Conservation (phyloP, 2,888 invertebrate genomes). For the Noctua comes region DNA sequence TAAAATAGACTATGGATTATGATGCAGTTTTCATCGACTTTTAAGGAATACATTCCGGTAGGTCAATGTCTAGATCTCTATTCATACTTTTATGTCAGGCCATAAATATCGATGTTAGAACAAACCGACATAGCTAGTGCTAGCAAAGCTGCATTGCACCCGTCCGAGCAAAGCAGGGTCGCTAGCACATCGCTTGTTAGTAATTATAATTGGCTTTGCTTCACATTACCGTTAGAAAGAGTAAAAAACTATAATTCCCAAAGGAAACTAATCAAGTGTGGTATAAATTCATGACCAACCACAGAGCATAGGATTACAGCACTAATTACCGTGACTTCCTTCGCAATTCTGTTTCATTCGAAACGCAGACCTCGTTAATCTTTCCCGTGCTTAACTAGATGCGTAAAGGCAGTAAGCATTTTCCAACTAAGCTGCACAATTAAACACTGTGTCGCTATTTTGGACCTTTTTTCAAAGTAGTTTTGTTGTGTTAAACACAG, state of each 20-base stretch:
- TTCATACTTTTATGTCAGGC: not conserved
- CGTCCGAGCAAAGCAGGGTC: not conserved
- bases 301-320: conserved; percentile 72
- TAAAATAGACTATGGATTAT: not conserved
- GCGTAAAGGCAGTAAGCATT: conserved; percentile 65
- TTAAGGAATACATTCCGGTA: not conserved
- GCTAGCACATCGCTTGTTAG: not conserved
- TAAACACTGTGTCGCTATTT: conserved; percentile 58
- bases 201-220: conserved; percentile 15
- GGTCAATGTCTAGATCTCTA: not conserved
- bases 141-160: not conserved
- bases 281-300: conserved; percentile 72
- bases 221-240: conserved; percentile 6
- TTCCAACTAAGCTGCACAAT: conserved; percentile 68
- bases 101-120: not conserved
- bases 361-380: conserved; percentile 78
- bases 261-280: conserved; percentile 70
- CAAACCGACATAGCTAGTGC: not conserved
- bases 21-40: not conserved
- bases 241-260: conserved; percentile 43
- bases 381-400: conserved; percentile 74
- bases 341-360: conserved; percentile 73
- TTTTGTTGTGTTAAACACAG: conserved; percentile 68
- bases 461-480: conserved; percentile 60
- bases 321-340: conserved; percentile 78